phyloP scores from a whole-genome alignment of 2,888 invertebrate genomes.

The Cacoxenus indagator region DNA sequence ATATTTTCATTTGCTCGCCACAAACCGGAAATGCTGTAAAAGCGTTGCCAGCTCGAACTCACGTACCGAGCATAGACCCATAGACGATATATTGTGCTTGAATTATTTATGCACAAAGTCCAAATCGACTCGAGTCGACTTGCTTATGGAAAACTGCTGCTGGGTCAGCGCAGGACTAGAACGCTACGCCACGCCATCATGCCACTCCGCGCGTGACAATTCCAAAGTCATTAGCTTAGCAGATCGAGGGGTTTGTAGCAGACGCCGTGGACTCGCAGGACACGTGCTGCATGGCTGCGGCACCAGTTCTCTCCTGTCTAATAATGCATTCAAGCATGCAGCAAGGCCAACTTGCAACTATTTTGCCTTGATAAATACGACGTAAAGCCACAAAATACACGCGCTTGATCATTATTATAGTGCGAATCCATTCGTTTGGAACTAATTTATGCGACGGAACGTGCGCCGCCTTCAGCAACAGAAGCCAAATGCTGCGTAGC shows the following conservation, averaged over 20 bases:
- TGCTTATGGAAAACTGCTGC: background rate
- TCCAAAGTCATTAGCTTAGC: conserved; percentile 24
- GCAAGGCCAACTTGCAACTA: conserved; percentile 1
- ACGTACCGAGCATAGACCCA: background rate
- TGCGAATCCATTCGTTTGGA: conserved; percentile 46
- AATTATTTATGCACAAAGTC: conserved; percentile 1
- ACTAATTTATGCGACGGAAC: conserved; percentile 51
- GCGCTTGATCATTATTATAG: conserved; percentile 39
- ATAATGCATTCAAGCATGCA: conserved; percentile 3
- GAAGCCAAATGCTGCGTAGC: background rate
- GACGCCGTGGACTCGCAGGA: background rate
- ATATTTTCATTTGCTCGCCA: background rate
- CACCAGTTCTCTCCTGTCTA: conserved; percentile 4
- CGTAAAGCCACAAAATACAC: background rate
- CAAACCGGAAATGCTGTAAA: conserved; percentile 9
- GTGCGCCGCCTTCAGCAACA: conserved; percentile 22
- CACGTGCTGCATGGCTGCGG: conserved; percentile 16
- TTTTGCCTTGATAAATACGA: conserved; percentile 19
- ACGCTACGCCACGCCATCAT: background rate
- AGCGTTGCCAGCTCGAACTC: background rate
- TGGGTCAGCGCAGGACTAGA: background rate
- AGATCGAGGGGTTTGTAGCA: background rate
- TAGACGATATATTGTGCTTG: conserved; percentile 1
- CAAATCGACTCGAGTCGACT: background rate
- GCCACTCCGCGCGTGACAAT: conserved; percentile 32